These are phyloP conservation scores for Myotis davidii DNA, from an alignment of 2,113 vertebrate genomes.

Conservation along the genomic window DNA sequence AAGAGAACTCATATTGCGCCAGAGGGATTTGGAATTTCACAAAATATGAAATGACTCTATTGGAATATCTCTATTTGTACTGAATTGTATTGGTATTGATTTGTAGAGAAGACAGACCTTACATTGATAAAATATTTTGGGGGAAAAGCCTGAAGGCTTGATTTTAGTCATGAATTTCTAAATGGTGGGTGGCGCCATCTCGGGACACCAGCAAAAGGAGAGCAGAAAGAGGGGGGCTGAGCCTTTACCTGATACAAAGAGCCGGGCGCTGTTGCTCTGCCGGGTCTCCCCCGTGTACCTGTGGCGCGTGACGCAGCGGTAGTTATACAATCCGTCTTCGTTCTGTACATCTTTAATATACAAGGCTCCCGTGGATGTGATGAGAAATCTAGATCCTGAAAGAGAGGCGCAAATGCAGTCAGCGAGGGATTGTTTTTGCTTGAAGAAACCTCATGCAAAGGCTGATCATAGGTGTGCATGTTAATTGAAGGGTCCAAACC, in stretches of 20 bases:
- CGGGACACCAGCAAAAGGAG: background rate
- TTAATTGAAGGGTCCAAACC: background rate
- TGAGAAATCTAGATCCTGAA: conserved; percentile 99
- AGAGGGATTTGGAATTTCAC: background rate
- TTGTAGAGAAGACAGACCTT: background rate
- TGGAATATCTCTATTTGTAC: background rate
- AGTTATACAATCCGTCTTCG: conserved; percentile 98
- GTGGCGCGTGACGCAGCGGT: conserved; percentile 97
- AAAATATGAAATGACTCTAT: background rate
- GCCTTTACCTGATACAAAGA: conserved; percentile 95
- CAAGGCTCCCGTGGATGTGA: conserved; percentile 99
- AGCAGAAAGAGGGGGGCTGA: rapidly evolving
- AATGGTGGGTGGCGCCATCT: rapidly evolving
- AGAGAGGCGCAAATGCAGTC: conserved; percentile 58
- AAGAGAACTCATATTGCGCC: background rate
- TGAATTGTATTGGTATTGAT: background rate
- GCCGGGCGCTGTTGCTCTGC: conserved; percentile 98
- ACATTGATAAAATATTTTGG: background rate
- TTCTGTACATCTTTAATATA: conserved; percentile 99
- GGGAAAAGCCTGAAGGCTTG: background rate
- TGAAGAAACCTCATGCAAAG: background rate
- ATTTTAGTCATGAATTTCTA: background rate
- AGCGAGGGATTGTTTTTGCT: background rate
- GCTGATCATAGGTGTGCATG: background rate
- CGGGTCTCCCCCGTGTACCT: conserved; percentile 98